Evolutionary conservation across 1,140 invertebrate genomes (phyloP).

Genomic region (Papilio glaucus): DNA sequence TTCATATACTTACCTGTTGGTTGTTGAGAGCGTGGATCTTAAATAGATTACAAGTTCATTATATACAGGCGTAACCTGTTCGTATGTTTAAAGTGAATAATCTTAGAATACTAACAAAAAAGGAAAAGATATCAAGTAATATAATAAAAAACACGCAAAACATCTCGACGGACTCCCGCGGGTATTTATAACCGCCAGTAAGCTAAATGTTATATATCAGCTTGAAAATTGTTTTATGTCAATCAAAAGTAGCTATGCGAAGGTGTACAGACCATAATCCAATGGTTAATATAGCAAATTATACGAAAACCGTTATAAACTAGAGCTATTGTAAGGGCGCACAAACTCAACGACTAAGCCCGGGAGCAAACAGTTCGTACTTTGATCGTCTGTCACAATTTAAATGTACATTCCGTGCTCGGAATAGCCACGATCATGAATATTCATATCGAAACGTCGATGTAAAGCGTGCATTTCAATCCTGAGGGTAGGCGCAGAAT

Average conservation of each 20-base stretch:
- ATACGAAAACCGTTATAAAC: slow-evolving; percentile 1
- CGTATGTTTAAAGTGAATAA: no score
- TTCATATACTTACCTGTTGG: no score
- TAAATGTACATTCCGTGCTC: slow-evolving; percentile 16
- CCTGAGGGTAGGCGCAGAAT: slow-evolving; percentile 6
- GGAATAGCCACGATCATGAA: slow-evolving; percentile 10
- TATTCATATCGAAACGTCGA: slow-evolving; percentile 20
- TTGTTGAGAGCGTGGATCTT: no score
- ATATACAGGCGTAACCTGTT: no score
- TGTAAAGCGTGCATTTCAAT: slow-evolving; percentile 27
- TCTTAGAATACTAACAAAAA: not conserved
- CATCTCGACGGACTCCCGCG: slow-evolving; percentile 22
- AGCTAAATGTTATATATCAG: slow-evolving; percentile 20
- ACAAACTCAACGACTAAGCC: slow-evolving; percentile 13
- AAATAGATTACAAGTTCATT: no score
- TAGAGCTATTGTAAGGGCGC: not conserved
- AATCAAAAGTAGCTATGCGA: slow-evolving; percentile 25
- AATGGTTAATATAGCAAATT: not conserved
- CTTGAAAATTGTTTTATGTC: slow-evolving; percentile 28
- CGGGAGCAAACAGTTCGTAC: slow-evolving; percentile 25
- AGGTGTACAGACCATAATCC: not conserved
- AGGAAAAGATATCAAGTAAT: not conserved
- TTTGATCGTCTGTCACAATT: slow-evolving; percentile 22
- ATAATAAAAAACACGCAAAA: slow-evolving; percentile 3
- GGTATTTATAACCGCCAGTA: slow-evolving; percentile 24